Conservation (phyloP, 2,113 vertebrate species). For the rat (Rattus norvegicus) region DNA sequence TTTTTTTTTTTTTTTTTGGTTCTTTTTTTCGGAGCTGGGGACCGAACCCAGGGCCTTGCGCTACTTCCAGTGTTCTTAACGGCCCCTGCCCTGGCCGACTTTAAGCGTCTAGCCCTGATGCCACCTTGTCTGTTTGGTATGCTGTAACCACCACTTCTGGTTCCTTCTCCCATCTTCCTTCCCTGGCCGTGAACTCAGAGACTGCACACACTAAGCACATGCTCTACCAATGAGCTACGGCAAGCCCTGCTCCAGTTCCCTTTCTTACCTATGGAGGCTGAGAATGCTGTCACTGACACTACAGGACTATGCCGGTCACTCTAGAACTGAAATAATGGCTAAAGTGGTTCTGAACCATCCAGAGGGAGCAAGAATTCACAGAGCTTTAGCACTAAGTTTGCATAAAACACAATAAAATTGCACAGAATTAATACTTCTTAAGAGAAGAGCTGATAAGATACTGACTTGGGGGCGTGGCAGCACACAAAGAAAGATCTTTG, state of each 20-base stretch:
- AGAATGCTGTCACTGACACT: constrained; percentile 1
- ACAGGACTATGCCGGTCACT: constrained; percentile 16
- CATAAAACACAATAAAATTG: constrained; percentile 72
- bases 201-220: not conserved
- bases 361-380: constrained; percentile 61
- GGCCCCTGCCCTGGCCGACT: no score
- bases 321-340: constrained; percentile 51
- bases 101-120: not conserved
- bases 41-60: no score
- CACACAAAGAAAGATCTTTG: constrained; percentile 59
- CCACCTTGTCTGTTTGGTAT: not conserved
- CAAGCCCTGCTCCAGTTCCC: not conserved
- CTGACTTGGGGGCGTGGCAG: constrained; percentile 29
- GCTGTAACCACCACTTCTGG: not conserved
- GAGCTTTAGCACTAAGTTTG: constrained; percentile 63
- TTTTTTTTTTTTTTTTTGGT: no score
- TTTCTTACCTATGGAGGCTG: constrained; percentile 35
- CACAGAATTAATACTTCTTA: constrained; percentile 66
- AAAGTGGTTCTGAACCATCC: constrained; percentile 57
- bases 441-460: constrained; percentile 70
- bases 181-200: not conserved
- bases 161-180: not conserved
- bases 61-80: not conserved
- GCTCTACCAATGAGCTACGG: not conserved
- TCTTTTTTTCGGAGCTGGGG: no score